These are phyloP conservation scores for Microchrysa polita DNA, from an alignment of 2,888 invertebrate species.

Conservation along the genomic window DNA sequence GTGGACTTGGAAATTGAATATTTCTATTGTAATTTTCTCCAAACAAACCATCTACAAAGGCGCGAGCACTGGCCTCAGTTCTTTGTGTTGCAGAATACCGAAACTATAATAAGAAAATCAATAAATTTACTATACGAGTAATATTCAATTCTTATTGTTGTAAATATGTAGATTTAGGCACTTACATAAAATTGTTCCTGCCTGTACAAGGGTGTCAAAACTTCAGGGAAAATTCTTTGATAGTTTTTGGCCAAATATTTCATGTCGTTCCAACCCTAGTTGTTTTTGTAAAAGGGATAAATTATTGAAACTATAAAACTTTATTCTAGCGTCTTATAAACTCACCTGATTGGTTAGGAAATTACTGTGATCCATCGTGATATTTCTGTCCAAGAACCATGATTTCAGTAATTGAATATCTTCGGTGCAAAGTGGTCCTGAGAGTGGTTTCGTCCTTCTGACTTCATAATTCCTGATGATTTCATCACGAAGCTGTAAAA, in stretches of 20 bases:
- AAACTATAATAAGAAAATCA: slow-evolving; percentile 64
- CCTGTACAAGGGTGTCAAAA: slow-evolving; percentile 68
- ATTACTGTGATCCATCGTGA: slow-evolving; percentile 69
- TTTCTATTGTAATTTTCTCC: slow-evolving; percentile 58
- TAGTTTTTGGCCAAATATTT: slow-evolving; percentile 75
- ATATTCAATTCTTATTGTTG: background rate
- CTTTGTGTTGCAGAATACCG: slow-evolving; percentile 70
- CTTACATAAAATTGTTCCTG: slow-evolving; percentile 69
- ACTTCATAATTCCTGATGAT: slow-evolving; percentile 75
- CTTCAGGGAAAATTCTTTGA: slow-evolving; percentile 71
- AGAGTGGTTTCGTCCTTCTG: slow-evolving; percentile 64
- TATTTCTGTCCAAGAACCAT: slow-evolving; percentile 74
- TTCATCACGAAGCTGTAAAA: slow-evolving; percentile 65
- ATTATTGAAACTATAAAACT: background rate
- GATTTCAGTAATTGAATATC: slow-evolving; percentile 73
- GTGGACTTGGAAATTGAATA: slow-evolving; percentile 53
- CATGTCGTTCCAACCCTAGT: slow-evolving; percentile 71
- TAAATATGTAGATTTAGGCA: too few species aligned
- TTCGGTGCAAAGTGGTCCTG: slow-evolving; percentile 72
- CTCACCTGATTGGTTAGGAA: slow-evolving; percentile 67
- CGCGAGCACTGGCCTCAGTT: slow-evolving; percentile 70
- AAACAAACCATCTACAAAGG: slow-evolving; percentile 70
- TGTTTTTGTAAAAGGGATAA: background rate
- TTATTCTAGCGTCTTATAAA: background rate
- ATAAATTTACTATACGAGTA: background rate